A percentile compares a stretch with the other conserved stretches of the same genome.
Evolutionary conservation across 1,140 invertebrate genomes (phyloP).

Genomic region (Lutraria rhynchaena): DNA sequence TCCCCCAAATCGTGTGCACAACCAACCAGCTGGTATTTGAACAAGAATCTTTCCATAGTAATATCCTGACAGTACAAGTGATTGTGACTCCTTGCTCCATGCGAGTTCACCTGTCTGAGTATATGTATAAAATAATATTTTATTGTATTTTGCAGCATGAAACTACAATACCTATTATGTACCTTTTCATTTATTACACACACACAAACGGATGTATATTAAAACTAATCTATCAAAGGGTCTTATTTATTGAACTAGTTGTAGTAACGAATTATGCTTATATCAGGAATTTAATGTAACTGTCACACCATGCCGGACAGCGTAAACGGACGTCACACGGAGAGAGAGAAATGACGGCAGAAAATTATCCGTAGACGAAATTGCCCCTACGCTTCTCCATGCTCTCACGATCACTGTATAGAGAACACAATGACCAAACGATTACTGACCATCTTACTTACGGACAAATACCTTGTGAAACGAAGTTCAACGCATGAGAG

Average conservation of each 20-base stretch:
- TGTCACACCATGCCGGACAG: too few species aligned
- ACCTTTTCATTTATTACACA: not conserved
- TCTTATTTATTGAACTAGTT: not conserved
- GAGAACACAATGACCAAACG: too few species aligned
- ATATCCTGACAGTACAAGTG: conserved; percentile 91
- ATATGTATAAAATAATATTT: not conserved
- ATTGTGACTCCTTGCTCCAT: conserved; percentile 86
- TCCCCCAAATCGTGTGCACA: conserved; percentile 84
- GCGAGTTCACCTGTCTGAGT: conserved; percentile 8
- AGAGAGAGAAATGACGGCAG: too few species aligned
- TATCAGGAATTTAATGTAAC: too few species aligned
- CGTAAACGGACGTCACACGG: too few species aligned
- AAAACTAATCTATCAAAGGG: not conserved
- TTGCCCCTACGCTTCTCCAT: too few species aligned
- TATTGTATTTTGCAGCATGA: not conserved
- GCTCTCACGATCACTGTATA: too few species aligned
- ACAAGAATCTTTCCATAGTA: conserved; percentile 89
- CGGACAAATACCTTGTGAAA: too few species aligned
- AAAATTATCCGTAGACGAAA: too few species aligned
- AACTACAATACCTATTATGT: not conserved
- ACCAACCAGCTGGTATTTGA: conserved; percentile 89
- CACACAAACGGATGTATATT: not conserved
- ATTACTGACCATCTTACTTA: too few species aligned
- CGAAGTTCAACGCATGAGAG: too few species aligned
- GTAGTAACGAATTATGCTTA: too few species aligned